Evolutionary conservation across 2,797 vertebrate species (phyloP), one percentile per base, ranked within the genome.

Genomic region (Myripristis murdjan): DNA sequence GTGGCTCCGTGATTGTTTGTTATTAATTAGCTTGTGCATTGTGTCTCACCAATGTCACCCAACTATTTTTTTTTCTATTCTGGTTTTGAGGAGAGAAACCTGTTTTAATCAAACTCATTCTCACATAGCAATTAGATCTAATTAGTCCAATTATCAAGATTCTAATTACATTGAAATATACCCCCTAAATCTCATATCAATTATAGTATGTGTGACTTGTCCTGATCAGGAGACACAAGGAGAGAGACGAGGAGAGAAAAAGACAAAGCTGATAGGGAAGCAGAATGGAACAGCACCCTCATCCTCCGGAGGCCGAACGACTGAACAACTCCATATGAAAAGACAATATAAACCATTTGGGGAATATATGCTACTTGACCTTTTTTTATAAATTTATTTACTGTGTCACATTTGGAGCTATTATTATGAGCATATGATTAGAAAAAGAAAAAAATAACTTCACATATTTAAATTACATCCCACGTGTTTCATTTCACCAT

Each of bases 21-120:
- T 81, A 64, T 77, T 84, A 88, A 77, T 87, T 83, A 85, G 72
- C 73, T 61, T 73, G 64, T 43, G 81, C 44, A 43, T 68, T 73
- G 58, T 81, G 67, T 83, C 74, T 76, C 68, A 75, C 53, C 80
- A 85, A 82, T 87, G 84, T 92, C 89, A 91, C 82, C 83, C 64
- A 87, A 77, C 87, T 66, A n/a, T n/a, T 82, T 86, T 91, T 85
- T 79, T 77, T 69, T 41, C 58, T 75, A 41, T 69, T 75, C 79
- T 84, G 82, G 67, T 91, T 92, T 94, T 94, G 87, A 90, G 63
- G 88, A 91, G 92, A 92, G 87, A 92, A 95, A 93, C 90, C 92
- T 93, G 91, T 84, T 95, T 95, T 95, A 95, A 95, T 95, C 95
- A 95, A 95, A 95, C 92, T 95, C 92, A 95, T 93, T 94, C 91